Conservation (phyloP, 2,113 vertebrate genomes). For the Noturus placidus region DNA sequence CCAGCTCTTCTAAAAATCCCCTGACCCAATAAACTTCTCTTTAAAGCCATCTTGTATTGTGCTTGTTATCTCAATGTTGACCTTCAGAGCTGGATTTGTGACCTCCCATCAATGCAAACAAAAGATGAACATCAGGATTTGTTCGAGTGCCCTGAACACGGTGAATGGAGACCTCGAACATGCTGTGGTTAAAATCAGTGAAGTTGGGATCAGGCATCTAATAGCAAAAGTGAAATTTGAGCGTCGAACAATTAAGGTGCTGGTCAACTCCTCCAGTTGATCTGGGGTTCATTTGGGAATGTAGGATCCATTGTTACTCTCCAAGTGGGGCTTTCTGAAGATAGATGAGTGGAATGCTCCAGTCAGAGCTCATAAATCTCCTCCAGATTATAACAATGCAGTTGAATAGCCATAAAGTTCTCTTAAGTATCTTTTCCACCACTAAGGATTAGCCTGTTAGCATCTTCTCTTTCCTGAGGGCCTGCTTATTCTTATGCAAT, state of each 20-base stretch:
- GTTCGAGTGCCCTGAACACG: not conserved
- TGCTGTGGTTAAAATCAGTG: conserved; percentile 11
- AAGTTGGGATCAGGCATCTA: not conserved
- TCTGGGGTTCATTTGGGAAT: not conserved
- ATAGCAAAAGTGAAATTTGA: not conserved
- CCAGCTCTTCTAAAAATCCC: not conserved
- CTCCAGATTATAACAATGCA: conserved; percentile 71
- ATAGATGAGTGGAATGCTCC: conserved; percentile 70
- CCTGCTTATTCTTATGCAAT: conserved; percentile 64
- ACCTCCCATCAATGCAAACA: conserved; percentile 51
- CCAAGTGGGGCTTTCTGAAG: conserved; percentile 59
- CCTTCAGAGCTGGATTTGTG: conserved; percentile 64
- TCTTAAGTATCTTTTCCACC: conserved; percentile 68
- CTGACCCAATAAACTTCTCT: conserved; percentile 59
- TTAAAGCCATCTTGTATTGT: conserved; percentile 55
- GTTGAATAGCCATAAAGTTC: conserved; percentile 64
- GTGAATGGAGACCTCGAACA: conserved; percentile 21
- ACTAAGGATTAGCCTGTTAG: conserved; percentile 69
- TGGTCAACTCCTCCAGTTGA: not conserved
- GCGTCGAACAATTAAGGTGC: not conserved
- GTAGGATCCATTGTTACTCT: conserved; percentile 61
- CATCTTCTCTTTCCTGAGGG: conserved; percentile 55
- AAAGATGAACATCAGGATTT: conserved; percentile 40
- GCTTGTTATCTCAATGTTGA: conserved; percentile 68
- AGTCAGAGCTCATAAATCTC: conserved; percentile 71